A percentile compares a stretch with the other conserved stretches of the same genome.
Conservation (phyloP, 2,888 invertebrate genomes). For the Sarcophaga rosellei region DNA sequence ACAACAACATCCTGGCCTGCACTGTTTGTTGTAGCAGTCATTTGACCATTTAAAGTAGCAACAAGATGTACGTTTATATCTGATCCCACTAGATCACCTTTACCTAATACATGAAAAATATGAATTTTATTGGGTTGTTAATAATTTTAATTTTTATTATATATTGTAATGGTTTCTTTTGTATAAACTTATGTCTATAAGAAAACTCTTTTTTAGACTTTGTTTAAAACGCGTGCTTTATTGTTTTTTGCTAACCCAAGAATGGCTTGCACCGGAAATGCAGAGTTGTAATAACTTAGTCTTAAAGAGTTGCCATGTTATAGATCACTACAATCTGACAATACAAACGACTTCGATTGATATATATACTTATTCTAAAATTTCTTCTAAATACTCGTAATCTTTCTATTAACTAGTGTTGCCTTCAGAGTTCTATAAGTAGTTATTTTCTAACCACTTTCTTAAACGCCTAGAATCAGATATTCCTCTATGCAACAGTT, state of each 20-base stretch:
- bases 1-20: slow-evolving; percentile 91
- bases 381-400: slow-evolving; percentile 30
- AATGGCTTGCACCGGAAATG: too few relatives aligned
- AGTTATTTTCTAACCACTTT: slow-evolving; percentile 14
- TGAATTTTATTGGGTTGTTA: background rate
- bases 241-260: too few relatives aligned
- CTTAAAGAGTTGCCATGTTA: too few relatives aligned
- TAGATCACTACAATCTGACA: too few relatives aligned
- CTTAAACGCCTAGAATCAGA: background rate
- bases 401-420: slow-evolving; percentile 30
- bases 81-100: slow-evolving; percentile 97
- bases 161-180: too few relatives aligned
- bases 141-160: background rate
- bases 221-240: too few relatives aligned
- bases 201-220: too few relatives aligned
- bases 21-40: slow-evolving; percentile 83
- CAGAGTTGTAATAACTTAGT: too few relatives aligned
- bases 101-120: slow-evolving; percentile 84
- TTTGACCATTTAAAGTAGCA: slow-evolving; percentile 84
- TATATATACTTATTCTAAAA: background rate
- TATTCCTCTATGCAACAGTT: too few relatives aligned
- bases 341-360: too few relatives aligned
- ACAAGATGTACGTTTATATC: slow-evolving; percentile 93
- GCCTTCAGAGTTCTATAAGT: slow-evolving; percentile 32
- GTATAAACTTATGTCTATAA: too few relatives aligned